Conservation (phyloP, 1,140 invertebrate genomes). For the Anagrus nilaparvatae region DNA sequence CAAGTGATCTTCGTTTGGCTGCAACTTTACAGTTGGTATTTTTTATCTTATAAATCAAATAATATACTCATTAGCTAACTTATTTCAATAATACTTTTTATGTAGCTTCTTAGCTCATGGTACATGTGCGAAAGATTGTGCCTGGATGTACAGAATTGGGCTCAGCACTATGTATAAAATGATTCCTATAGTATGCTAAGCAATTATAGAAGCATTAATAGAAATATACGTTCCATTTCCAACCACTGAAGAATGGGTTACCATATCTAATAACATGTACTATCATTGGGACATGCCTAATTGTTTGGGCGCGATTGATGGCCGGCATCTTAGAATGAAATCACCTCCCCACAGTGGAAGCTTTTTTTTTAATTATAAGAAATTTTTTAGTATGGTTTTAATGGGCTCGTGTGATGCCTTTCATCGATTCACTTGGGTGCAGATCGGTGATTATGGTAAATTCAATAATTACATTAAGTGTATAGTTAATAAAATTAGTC, state of each 20-base stretch:
- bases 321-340: slow-evolving; percentile 31
- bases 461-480: not conserved
- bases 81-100: no score
- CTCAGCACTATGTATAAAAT: not conserved
- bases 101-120: not conserved
- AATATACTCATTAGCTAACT: not conserved
- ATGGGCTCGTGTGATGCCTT: slow-evolving; percentile 32
- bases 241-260: slow-evolving; percentile 4
- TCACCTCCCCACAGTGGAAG: slow-evolving; percentile 29
- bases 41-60: not conserved
- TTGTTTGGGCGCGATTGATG: slow-evolving; percentile 30
- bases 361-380: slow-evolving; percentile 40
- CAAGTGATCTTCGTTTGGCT: not conserved
- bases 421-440: slow-evolving; percentile 30
- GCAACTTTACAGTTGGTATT: slow-evolving; percentile 1
- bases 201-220: not conserved
- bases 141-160: not conserved
- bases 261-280: slow-evolving; percentile 24
- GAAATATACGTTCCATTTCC: not conserved
- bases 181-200: not conserved
- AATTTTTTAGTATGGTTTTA: slow-evolving; percentile 34
- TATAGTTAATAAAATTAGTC: not conserved
- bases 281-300: slow-evolving; percentile 32
- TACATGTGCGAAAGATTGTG: not conserved
- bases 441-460: slow-evolving; percentile 31